Base-by-base conservation (phyloP, 1,140 invertebrate genomes). In the Achatina immaculata region DNA sequence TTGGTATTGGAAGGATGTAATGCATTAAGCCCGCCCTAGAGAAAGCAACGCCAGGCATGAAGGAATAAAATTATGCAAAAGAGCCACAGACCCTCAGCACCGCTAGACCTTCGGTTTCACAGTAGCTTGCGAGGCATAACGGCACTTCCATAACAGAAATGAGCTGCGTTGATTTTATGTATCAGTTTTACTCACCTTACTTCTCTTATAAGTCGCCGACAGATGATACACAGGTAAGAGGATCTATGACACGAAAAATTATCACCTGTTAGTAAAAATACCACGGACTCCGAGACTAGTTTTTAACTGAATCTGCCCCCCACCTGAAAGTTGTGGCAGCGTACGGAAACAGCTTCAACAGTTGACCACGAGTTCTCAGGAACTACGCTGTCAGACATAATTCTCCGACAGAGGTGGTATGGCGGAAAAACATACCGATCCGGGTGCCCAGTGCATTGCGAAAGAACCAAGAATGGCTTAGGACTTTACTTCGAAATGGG, bases 111-210 rank as follows among this genome's bases (percentile, higher is more conserved):
- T 36, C 55, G 55, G 24, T 19, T 55, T 34, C 55, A 24, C 51
- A 34, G 51, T 55, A 77, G 2, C 42, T 45, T 65, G 72, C 72
- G 4, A 34, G 21, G 72, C 45, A 51, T 74, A 45, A 51, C 43
- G 28, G 72, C 16, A 51, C 9, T 55, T 16, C 42, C 7, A n/a
- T 45, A 45, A 43, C 55, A 58, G 43, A 68, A 58, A 85, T 83
- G 84, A 85, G 82, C 48, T 85, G 84, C 68, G 80, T 83, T 38
- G 84, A 85, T 79, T 79, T 85, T 45, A 85, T 85, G 84, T 85
- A 85, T 83, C 84, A 85, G 78, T 85, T 85, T 73, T 85, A 85
- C 76, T 85, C 84, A n/a, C 84, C 84, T 21, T 85, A 85, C 72
- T 85, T 85, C 42, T 80, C 84, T 28, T 85, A 85, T 78, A 85